phyloP scores from a whole-genome alignment of 2,888 invertebrate species.

The Hypsopygia costalis region DNA sequence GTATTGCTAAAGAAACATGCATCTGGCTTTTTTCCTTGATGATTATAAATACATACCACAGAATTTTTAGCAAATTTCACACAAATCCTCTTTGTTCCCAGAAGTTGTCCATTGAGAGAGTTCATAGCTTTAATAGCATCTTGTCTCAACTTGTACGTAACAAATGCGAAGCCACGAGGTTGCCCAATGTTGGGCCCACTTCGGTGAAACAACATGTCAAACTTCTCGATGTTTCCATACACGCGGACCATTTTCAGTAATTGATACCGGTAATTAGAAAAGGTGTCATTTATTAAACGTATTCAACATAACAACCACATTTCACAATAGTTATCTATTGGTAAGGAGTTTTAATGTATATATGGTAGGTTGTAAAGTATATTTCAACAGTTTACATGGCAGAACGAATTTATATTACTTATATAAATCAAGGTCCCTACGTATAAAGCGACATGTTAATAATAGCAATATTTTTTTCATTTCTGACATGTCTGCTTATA shows the following conservation, averaged over 20 bases:
- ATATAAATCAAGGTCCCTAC: too few species aligned
- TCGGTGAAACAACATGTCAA: constrained; percentile 96
- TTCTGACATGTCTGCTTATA: too few species aligned
- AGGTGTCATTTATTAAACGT: constrained; percentile 46
- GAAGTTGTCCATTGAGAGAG: constrained; percentile 85
- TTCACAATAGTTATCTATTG: too few species aligned
- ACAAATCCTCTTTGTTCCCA: constrained; percentile 87
- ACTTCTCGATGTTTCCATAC: constrained; percentile 96
- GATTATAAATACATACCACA: constrained; percentile 51
- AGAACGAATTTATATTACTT: too few species aligned
- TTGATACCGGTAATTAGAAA: constrained; percentile 91
- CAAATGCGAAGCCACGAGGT: constrained; percentile 96
- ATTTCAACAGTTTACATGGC: too few species aligned
- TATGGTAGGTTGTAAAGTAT: too few species aligned
- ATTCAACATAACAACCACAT: too few species aligned
- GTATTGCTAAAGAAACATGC: too few species aligned
- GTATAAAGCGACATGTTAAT: too few species aligned
- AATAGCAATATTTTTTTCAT: too few species aligned
- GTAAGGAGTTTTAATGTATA: too few species aligned
- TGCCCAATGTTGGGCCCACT: constrained; percentile 93
- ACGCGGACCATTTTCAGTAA: constrained; percentile 97
- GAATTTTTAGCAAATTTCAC: constrained; percentile 91
- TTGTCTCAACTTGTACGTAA: constrained; percentile 86
- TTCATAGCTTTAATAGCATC: constrained; percentile 87
- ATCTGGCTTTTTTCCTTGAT: too few species aligned